These are phyloP conservation scores for Sphenopsis melanotis DNA, from an alignment of 2,797 vertebrate species.

Conservation along the genomic window DNA sequence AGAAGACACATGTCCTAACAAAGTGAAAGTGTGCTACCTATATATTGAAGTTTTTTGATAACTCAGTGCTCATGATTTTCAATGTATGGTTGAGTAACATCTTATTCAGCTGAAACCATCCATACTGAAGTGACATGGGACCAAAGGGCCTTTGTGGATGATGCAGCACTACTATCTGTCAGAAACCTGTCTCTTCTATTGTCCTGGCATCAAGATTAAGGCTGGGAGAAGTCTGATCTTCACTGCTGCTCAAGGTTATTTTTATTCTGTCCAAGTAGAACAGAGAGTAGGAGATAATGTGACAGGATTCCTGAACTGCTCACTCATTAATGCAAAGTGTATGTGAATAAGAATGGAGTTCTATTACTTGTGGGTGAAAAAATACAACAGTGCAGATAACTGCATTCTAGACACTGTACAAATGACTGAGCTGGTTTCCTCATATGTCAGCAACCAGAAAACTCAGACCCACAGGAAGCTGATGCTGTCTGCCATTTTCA, in stretches of 20 bases:
- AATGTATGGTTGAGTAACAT: background rate
- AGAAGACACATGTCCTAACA: background rate
- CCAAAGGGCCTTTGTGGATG: background rate
- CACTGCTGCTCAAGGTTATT: background rate
- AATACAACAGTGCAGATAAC: background rate
- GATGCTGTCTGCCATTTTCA: background rate
- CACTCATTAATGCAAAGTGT: background rate
- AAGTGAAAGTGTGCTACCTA: background rate
- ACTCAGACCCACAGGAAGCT: background rate
- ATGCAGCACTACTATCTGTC: background rate
- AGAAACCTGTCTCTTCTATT: background rate
- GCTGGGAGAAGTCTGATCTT: background rate
- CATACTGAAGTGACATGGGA: background rate
- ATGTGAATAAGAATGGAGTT: background rate
- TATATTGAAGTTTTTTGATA: background rate
- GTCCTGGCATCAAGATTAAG: background rate
- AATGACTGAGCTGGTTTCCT: background rate
- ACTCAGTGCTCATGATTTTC: background rate
- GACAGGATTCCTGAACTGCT: background rate
- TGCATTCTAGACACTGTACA: background rate
- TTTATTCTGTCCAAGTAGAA: conserved; percentile 6
- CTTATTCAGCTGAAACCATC: background rate
- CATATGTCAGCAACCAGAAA: background rate
- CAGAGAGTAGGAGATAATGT: background rate
- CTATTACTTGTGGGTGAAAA: background rate